Percentiles rank a stretch among this genome's conserved stretches.
phyloP scores from a whole-genome alignment of 2,888 invertebrate species.

The Campopleginae sp. region DNA sequence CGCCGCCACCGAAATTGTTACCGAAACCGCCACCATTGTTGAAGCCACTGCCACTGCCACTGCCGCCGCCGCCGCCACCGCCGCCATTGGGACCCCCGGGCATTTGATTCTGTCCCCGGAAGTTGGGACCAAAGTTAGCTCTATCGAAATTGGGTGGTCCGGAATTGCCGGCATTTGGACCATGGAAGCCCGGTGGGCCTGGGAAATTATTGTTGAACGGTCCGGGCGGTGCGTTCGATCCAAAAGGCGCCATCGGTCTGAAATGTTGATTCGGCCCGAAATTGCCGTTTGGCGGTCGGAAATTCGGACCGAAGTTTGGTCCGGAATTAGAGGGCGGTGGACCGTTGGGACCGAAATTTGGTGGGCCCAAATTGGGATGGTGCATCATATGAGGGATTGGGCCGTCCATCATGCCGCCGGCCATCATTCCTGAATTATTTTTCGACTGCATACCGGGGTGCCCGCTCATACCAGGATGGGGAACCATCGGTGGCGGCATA shows the following conservation, averaged over 20 bases:
- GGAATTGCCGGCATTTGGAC: slow-evolving; percentile 74
- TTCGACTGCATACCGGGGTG: slow-evolving; percentile 75
- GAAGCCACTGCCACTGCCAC: neutral
- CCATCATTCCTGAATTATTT: slow-evolving; percentile 64
- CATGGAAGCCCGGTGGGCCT: slow-evolving; percentile 79
- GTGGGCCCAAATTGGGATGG: slow-evolving; percentile 76
- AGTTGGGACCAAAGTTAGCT: slow-evolving; percentile 77
- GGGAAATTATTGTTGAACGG: slow-evolving; percentile 77
- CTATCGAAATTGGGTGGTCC: slow-evolving; percentile 79
- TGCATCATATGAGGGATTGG: slow-evolving; percentile 79
- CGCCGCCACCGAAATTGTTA: slow-evolving; percentile 62
- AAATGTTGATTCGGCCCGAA: slow-evolving; percentile 80
- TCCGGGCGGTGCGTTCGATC: slow-evolving; percentile 72
- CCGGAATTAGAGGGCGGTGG: slow-evolving; percentile 76
- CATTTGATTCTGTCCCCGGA: slow-evolving; percentile 75
- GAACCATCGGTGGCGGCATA: slow-evolving; percentile 76
- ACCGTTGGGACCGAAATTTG: slow-evolving; percentile 80
- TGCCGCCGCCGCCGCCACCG: slow-evolving; percentile 31
- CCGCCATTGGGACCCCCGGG: slow-evolving; percentile 71
- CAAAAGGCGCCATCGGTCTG: slow-evolving; percentile 78
- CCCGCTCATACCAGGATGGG: slow-evolving; percentile 76
- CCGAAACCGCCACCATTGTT: slow-evolving; percentile 50
- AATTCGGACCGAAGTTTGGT: slow-evolving; percentile 76
- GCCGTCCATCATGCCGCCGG: slow-evolving; percentile 73
- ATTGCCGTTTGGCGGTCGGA: slow-evolving; percentile 78